phyloP scores from a whole-genome alignment of 2,113 vertebrate genomes.

The Tapirus terrestris region DNA sequence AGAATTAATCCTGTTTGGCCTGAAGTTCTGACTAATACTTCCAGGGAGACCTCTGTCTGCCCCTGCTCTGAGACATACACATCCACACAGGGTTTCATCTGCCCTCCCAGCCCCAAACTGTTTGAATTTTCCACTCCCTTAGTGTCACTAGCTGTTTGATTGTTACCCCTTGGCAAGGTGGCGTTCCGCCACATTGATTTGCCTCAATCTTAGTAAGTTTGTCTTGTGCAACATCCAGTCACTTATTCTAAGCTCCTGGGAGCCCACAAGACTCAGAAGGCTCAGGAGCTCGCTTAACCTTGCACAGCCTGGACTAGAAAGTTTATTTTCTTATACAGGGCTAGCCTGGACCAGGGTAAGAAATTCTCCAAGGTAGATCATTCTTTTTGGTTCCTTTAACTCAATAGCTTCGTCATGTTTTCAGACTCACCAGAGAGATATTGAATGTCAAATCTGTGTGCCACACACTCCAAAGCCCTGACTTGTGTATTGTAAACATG shows the following conservation, averaged over 20 bases:
- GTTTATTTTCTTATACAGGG: neutral
- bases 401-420: neutral
- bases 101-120: neutral
- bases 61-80: neutral
- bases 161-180: too few relatives aligned
- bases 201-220: neutral
- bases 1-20: neutral
- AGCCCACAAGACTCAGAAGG: neutral
- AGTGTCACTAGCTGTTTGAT: neutral
- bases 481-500: accelerated
- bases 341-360: neutral
- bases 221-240: neutral
- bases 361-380: neutral
- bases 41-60: neutral
- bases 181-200: accelerated
- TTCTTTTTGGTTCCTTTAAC: neutral
- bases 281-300: accelerated
- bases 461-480: neutral
- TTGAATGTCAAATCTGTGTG: slow-evolving; percentile 20
- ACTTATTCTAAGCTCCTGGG: neutral
- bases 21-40: neutral
- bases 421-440: slow-evolving; percentile 32
- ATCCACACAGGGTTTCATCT: neutral
- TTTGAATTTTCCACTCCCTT: too few relatives aligned
- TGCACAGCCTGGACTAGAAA: neutral